Conservation (phyloP, 2,113 vertebrate genomes). For the Pseudorasbora parva region DNA sequence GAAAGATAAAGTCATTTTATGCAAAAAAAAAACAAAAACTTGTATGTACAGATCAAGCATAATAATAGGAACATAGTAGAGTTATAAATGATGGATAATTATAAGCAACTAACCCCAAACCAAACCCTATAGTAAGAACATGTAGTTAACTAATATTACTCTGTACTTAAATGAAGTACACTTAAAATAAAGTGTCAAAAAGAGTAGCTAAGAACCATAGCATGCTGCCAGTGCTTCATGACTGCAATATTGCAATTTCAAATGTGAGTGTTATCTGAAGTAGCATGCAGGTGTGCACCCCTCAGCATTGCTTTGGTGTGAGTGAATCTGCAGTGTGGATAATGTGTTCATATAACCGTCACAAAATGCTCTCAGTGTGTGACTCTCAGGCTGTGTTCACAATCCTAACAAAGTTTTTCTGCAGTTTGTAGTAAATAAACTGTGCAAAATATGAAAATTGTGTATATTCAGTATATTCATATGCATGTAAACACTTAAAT, state of each 20-base stretch:
- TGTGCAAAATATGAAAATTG: background rate
- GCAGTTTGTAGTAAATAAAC: background rate
- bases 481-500: background rate
- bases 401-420: background rate
- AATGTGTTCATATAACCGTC: constrained; percentile 19
- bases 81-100: too few relatives aligned
- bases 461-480: too few relatives aligned
- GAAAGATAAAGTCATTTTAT: too few relatives aligned
- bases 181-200: background rate
- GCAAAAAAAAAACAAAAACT: too few relatives aligned
- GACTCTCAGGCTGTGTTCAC: constrained; percentile 1
- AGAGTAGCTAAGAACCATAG: background rate
- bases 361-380: background rate
- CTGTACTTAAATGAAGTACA: too few relatives aligned
- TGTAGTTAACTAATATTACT: too few relatives aligned
- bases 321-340: constrained; percentile 8
- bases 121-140: too few relatives aligned
- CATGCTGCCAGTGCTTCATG: background rate
- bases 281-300: constrained; percentile 5
- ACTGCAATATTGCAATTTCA: constrained; percentile 1
- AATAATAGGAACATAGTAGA: too few relatives aligned
- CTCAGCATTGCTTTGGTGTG: constrained; percentile 9
- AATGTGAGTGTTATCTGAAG: background rate
- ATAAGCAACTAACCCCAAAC: too few relatives aligned
- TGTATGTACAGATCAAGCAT: too few relatives aligned